Conservation (phyloP, 2,888 invertebrate species). For the Amblyjoppa proteus region DNA sequence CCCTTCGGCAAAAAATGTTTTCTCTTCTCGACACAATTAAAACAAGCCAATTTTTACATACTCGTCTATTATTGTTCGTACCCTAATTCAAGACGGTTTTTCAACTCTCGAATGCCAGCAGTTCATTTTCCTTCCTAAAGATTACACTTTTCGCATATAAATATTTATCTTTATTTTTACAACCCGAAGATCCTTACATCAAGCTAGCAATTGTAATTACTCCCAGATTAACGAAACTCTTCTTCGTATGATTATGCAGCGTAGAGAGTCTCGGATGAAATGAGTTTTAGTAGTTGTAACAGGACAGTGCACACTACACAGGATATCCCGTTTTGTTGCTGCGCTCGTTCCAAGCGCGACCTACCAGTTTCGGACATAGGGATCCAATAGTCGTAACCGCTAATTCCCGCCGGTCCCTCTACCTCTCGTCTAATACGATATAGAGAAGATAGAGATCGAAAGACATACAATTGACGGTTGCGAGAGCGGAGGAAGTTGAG, state of each 20-base stretch:
- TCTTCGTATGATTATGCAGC: slow-evolving; percentile 18
- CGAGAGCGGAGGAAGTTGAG: slow-evolving; percentile 51
- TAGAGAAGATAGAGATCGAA: slow-evolving; percentile 36
- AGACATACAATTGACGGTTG: slow-evolving; percentile 18
- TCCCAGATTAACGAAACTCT: slow-evolving; percentile 14
- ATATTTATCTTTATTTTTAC: neutral
- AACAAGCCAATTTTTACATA: neutral
- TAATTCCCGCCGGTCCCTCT: slow-evolving; percentile 49
- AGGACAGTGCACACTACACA: slow-evolving; percentile 34
- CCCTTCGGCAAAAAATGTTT: too few species aligned
- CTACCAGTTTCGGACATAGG: slow-evolving; percentile 44
- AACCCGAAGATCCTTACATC: neutral
- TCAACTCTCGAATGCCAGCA: neutral
- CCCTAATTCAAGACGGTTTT: neutral
- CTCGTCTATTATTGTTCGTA: slow-evolving; percentile 3
- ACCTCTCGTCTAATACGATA: slow-evolving; percentile 29
- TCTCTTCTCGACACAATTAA: too few species aligned
- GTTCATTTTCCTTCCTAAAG: neutral
- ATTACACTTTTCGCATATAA: neutral
- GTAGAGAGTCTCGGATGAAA: slow-evolving; percentile 15
- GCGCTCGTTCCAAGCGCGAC: slow-evolving; percentile 13
- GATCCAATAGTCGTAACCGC: slow-evolving; percentile 61
- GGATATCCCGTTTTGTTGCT: slow-evolving; percentile 24
- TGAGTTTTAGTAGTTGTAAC: slow-evolving; percentile 45
- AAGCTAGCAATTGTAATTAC: slow-evolving; percentile 22